These are phyloP conservation scores for Drosophila testacea DNA, from an alignment of 2,888 invertebrate species.

Conservation along the genomic window DNA sequence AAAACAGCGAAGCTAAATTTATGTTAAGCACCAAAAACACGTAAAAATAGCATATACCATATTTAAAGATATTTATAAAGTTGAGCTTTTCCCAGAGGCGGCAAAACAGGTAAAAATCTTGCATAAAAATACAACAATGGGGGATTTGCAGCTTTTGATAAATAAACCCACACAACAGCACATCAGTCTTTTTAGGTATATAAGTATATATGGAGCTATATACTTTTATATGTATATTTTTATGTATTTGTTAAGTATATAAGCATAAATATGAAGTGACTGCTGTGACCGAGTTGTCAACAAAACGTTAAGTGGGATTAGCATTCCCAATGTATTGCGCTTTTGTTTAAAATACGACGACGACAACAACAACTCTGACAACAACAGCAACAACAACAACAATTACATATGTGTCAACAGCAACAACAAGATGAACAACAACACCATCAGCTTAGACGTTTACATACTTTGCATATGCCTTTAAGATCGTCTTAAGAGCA, in stretches of 20 bases:
- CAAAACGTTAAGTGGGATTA: slow-evolving; percentile 76
- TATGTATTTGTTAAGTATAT: slow-evolving; percentile 13
- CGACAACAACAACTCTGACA: slow-evolving; percentile 13
- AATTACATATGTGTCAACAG: slow-evolving; percentile 54
- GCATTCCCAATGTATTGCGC: slow-evolving; percentile 52
- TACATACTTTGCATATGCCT: slow-evolving; percentile 72
- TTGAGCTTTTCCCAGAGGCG: slow-evolving; percentile 6
- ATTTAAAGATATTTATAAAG: slow-evolving; percentile 2
- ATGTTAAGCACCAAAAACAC: neutral
- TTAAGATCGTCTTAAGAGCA: slow-evolving; percentile 74
- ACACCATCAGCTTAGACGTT: slow-evolving; percentile 50
- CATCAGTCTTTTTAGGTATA: neutral
- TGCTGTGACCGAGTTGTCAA: slow-evolving; percentile 64
- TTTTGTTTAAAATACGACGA: slow-evolving; percentile 46
- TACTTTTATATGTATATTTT: neutral
- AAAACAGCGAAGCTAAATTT: neutral
- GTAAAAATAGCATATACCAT: neutral
- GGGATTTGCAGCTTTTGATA: slow-evolving; percentile 32
- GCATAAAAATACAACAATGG: slow-evolving; percentile 4
- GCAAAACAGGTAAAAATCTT: slow-evolving; percentile 8
- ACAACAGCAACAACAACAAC: slow-evolving; percentile 42
- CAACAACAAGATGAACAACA: slow-evolving; percentile 12
- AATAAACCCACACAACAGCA: slow-evolving; percentile 19
- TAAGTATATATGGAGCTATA: neutral
- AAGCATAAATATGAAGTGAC: slow-evolving; percentile 1